Conservation (phyloP, 2,113 vertebrate species). For the Grantiella picta region DNA sequence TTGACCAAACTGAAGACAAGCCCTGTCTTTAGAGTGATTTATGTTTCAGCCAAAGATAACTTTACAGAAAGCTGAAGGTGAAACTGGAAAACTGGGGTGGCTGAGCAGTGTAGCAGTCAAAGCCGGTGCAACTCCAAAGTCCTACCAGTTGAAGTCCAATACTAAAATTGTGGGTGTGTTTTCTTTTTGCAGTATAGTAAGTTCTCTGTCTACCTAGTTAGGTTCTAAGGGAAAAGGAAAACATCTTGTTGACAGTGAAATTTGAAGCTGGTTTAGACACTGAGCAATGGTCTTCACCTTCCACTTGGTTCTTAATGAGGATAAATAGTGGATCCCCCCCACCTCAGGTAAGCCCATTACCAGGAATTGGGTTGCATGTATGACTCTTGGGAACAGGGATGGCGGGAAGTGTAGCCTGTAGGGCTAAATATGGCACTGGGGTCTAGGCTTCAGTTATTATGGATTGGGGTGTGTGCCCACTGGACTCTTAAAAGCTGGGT, state of each 20-base stretch:
- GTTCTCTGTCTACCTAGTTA: not conserved
- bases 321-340: not conserved
- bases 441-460: not conserved
- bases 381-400: not conserved
- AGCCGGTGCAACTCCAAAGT: not conserved
- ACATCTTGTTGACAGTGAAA: not conserved
- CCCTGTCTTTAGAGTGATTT: not conserved
- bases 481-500: not conserved
- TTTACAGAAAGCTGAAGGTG: not conserved
- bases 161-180: not conserved
- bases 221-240: not conserved
- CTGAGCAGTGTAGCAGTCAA: not conserved
- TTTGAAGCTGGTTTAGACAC: not conserved
- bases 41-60: not conserved
- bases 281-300: not conserved
- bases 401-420: not conserved
- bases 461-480: rapidly evolving
- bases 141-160: not conserved
- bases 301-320: not conserved
- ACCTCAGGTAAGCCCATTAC: not conserved
- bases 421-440: not conserved
- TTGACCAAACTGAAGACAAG: not conserved
- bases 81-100: not conserved
- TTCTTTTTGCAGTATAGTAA: not conserved
- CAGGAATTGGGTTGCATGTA: not conserved